Conservation (phyloP, 2,113 vertebrate genomes). For the Cyanocitta stelleri region DNA sequence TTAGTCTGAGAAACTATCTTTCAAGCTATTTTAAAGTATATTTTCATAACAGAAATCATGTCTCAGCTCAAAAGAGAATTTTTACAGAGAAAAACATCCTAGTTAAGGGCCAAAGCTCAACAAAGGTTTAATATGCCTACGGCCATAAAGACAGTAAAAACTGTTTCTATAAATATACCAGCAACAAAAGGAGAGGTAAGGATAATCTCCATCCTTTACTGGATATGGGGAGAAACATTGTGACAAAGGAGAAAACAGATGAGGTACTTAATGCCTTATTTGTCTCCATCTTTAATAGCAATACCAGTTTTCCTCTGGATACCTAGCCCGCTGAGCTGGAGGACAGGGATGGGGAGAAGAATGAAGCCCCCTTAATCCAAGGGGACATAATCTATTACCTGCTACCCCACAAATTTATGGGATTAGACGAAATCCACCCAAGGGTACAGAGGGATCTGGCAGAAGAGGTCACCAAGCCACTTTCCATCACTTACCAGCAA, state of each 20-base stretch:
- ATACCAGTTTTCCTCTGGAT: not conserved
- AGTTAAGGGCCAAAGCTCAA: not conserved
- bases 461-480: not conserved
- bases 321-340: not conserved
- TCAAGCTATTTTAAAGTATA: slow-evolving; percentile 18
- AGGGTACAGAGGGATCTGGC: not conserved
- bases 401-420: not conserved
- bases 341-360: not conserved
- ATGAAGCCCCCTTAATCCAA: not conserved
- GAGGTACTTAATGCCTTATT: not conserved
- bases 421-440: not conserved
- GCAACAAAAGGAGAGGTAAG: not conserved
- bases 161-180: not conserved
- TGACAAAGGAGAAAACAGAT: not conserved
- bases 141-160: not conserved
- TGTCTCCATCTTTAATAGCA: not conserved
- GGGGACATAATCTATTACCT: not conserved
- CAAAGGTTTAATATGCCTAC: not conserved
- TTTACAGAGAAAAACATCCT: not conserved
- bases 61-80: not conserved
- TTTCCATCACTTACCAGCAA: not conserved
- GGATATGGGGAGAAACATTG: not conserved
- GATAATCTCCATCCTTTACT: not conserved
- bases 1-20: not conserved
- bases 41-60: slow-evolving; percentile 16